phyloP scores from a whole-genome alignment of 2,113 vertebrate species.

The Proteles cristata region DNA sequence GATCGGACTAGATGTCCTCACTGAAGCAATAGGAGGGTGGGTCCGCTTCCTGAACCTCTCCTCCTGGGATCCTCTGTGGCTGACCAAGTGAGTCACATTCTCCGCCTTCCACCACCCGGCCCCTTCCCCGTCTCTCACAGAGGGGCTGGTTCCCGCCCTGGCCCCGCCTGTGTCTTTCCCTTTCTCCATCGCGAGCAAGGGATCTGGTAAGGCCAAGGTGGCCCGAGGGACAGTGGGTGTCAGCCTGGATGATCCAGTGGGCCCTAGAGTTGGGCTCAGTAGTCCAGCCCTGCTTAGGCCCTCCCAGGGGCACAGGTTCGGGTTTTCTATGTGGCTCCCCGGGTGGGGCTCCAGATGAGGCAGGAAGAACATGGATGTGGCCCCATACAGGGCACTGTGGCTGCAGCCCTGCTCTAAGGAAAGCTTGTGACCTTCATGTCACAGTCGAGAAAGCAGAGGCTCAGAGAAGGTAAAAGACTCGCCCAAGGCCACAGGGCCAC shows the following conservation, averaged over 20 bases:
- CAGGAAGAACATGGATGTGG: neutral
- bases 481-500: neutral
- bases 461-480: neutral
- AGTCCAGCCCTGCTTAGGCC: rapidly evolving
- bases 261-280: neutral
- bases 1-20: neutral
- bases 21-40: constrained; percentile 20
- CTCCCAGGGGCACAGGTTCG: neutral
- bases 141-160: neutral
- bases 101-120: neutral
- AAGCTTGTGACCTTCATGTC: neutral
- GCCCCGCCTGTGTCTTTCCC: neutral
- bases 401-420: neutral
- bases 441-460: neutral
- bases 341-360: neutral
- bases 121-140: neutral
- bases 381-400: neutral
- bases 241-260: neutral
- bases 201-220: neutral
- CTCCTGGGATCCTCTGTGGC: constrained; percentile 47
- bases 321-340: neutral
- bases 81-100: constrained; percentile 53
- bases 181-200: neutral
- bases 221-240: neutral
- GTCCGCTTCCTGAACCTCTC: constrained; percentile 43